phyloP scores from a whole-genome alignment of 2,888 invertebrate species.

The Belgica antarctica region DNA sequence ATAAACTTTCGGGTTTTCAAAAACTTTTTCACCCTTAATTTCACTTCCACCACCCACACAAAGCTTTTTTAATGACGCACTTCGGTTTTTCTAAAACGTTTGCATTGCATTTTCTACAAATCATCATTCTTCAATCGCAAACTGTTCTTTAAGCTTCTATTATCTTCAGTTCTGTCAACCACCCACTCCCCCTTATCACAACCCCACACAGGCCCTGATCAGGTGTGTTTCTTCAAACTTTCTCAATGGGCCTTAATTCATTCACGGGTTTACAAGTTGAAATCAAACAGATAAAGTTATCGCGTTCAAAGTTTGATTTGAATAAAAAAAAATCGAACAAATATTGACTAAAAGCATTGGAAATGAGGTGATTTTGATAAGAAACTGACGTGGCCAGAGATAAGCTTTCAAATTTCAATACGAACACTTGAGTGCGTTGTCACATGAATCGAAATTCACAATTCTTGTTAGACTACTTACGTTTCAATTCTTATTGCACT shows the following conservation, averaged over 20 bases:
- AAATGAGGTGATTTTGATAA: constrained; percentile 44
- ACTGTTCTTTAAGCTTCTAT: not conserved
- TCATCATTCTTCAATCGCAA: not conserved
- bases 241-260: not conserved
- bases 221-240: constrained; percentile 19
- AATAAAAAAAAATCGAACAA: constrained; percentile 30
- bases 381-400: constrained; percentile 24
- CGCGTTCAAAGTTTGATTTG: constrained; percentile 37
- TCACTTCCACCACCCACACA: too few relatives aligned
- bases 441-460: not conserved
- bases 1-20: too few relatives aligned
- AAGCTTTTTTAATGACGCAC: too few relatives aligned
- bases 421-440: not conserved
- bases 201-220: not conserved
- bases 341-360: constrained; percentile 27
- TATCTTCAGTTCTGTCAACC: not conserved
- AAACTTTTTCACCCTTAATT: too few relatives aligned
- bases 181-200: not conserved
- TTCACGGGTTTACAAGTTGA: constrained; percentile 34
- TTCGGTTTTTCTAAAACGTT: too few relatives aligned
- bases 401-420: not conserved
- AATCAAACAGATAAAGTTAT: constrained; percentile 37
- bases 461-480: too few relatives aligned
- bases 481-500: too few relatives aligned
- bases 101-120: too few relatives aligned